phyloP scores from a whole-genome alignment of 2,113 vertebrate species.

The Thamnaconus septentrionalis region DNA sequence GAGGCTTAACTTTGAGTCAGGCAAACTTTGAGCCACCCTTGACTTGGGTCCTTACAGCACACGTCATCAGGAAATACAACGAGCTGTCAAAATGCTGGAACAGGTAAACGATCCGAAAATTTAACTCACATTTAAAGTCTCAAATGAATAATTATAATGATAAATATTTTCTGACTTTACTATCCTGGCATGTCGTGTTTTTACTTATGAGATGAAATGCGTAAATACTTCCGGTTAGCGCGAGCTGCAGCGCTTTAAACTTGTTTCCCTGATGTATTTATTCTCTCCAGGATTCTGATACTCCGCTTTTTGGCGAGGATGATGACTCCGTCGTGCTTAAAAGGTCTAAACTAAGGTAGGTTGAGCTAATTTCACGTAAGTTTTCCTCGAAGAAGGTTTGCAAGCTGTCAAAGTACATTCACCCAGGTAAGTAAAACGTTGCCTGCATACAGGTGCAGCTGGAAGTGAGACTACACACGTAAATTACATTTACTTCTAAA shows the following conservation, averaged over 20 bases:
- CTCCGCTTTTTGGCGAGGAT: conserved; percentile 91
- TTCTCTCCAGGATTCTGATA: conserved; percentile 80
- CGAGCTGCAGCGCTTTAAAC: neutral
- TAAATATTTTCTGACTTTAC: no score
- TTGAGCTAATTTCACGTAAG: no score
- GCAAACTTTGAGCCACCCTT: conserved; percentile 30
- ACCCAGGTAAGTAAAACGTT: no score
- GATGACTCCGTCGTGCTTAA: conserved; percentile 70
- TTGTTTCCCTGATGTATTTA: neutral
- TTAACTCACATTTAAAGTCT: neutral
- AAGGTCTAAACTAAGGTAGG: conserved; percentile 82
- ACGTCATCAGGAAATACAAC: conserved; percentile 60
- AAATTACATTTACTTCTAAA: no score
- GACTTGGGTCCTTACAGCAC: conserved; percentile 49
- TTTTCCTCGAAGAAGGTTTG: no score
- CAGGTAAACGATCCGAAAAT: conserved; percentile 26
- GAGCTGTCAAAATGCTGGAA: conserved; percentile 37
- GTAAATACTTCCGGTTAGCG: neutral
- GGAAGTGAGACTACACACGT: no score
- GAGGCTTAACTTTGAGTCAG: conserved; percentile 26
- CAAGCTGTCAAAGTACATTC: no score
- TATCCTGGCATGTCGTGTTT: neutral
- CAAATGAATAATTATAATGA: neutral
- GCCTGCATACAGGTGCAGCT: no score
- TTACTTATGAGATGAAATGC: neutral